Percentiles rank a stretch among this genome's conserved stretches.
Conservation (phyloP, 2,797 vertebrate genomes). For the Steatocranus sp. region DNA sequence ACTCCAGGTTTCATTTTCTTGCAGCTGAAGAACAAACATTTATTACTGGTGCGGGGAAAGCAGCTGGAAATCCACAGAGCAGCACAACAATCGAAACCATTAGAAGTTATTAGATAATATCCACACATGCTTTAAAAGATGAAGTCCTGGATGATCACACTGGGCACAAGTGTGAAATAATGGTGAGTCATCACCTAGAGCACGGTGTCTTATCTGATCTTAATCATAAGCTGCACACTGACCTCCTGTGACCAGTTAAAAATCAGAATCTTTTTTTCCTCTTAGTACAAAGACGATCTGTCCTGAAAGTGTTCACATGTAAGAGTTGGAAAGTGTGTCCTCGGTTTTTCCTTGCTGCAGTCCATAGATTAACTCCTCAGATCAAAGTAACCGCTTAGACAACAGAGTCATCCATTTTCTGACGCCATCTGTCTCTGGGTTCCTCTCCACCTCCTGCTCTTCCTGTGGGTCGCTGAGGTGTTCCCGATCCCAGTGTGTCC, state of each 20-base stretch:
- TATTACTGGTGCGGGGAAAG: background rate
- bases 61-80: too few species aligned
- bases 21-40: background rate
- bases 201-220: background rate
- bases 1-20: background rate
- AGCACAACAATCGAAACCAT: too few species aligned
- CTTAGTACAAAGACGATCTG: rapidly evolving
- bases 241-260: background rate
- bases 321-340: background rate
- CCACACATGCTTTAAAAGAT: too few species aligned
- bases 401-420: background rate
- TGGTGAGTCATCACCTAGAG: background rate
- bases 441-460: background rate
- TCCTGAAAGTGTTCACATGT: background rate
- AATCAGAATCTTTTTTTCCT: background rate
- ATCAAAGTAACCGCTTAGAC: background rate
- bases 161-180: background rate
- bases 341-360: rapidly evolving
- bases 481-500: background rate
- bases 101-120: background rate
- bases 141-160: background rate
- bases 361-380: background rate
- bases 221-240: background rate
- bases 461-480: background rate
- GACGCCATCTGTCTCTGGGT: background rate